Base-by-base conservation (phyloP, 2,797 vertebrate species). In the Clarias platycephalus region DNA sequence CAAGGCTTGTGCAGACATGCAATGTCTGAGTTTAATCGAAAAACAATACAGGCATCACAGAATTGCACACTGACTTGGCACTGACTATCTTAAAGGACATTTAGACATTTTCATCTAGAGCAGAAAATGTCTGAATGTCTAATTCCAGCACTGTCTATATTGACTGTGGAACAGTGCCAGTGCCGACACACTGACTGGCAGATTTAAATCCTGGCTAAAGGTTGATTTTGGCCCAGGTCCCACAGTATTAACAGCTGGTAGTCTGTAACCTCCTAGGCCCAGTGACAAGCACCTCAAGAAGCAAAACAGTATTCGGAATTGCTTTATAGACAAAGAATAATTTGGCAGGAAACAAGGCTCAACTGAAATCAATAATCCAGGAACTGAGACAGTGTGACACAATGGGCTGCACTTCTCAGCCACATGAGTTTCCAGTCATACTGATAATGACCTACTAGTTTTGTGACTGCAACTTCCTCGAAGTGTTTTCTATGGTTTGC, bases 191-290 rank as follows among this genome's bases (percentile, higher is more conserved):
- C 34, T 44, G 68, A 12, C 40, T 44, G 22, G 22, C 37, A 71
- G 70, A 72, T 72, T 72, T 49, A 49, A 72, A n/a, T n/a, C 24
- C 40, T 72, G 70, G 70, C 40, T n/a, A 26, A 72, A n/a, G 26
- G 22, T 12, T 49, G 22, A 49, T 49, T n/a, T 44, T 49, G 37
- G 37, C 40, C 5, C 40, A 26, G 40, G 24, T 24, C 40, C 5
- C 10, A 24, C 37, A 71, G 67, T 24, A 18, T 37, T 22, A 68
- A 37, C 67, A 68, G 22, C 68, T 49, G 37, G 34, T 70, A 20
- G 34, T 37, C 40, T 70, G 67, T 40, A 70, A 70, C 34, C 16
- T 67, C 16, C 67, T 70, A 70, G 67, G 18, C 67, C 31, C 18
- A 70, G 34, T 71, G 68, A 53, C 70, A 53, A 49, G n/a, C 40